phyloP scores from a whole-genome alignment of 2,888 invertebrate genomes.

The Vanessa cardui region DNA sequence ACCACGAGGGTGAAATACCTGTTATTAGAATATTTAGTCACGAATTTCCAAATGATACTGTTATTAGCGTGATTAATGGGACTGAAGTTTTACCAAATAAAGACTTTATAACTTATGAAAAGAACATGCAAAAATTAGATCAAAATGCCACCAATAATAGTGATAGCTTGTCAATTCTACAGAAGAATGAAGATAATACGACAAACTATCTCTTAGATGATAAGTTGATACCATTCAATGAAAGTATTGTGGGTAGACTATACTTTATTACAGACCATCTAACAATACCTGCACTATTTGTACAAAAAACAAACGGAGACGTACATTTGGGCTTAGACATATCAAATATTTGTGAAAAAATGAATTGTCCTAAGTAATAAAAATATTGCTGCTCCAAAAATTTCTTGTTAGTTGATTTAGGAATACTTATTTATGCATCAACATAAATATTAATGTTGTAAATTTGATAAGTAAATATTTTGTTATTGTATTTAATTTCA shows the following conservation, averaged over 20 bases:
- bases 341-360: slow-evolving; percentile 45
- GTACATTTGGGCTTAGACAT: slow-evolving; percentile 51
- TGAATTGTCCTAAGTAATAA: background rate
- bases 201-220: too few species aligned
- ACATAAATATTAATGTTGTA: too few species aligned
- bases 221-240: background rate
- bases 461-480: too few species aligned
- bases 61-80: slow-evolving; percentile 47
- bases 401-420: too few species aligned
- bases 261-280: slow-evolving; percentile 46
- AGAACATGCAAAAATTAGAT: background rate
- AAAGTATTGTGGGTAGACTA: slow-evolving; percentile 43
- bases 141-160: background rate
- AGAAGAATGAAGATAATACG: too few species aligned
- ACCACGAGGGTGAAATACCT: slow-evolving; percentile 45
- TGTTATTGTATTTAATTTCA: too few species aligned
- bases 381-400: background rate
- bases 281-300: slow-evolving; percentile 50
- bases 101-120: slow-evolving; percentile 41
- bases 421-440: too few species aligned
- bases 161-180: background rate
- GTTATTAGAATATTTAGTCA: slow-evolving; percentile 50
- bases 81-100: slow-evolving; percentile 49
- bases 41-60: slow-evolving; percentile 49
- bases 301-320: slow-evolving; percentile 48